Evolutionary conservation across 2,113 vertebrate genomes (phyloP), one percentile per base, ranked within the genome.

Genomic region (Phalacrocorax aristotelis): DNA sequence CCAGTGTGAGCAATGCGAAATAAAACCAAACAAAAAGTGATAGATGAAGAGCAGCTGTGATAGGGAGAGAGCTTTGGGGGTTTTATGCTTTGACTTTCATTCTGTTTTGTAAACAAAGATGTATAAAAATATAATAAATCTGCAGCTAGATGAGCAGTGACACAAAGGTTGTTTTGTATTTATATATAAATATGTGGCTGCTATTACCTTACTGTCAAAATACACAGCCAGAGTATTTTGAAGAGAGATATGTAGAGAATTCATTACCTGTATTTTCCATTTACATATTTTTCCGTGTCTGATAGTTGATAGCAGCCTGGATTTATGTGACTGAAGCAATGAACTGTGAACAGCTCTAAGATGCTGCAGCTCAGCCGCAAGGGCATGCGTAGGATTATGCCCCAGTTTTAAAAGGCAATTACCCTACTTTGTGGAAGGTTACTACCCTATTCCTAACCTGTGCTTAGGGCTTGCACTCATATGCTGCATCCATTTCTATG

Each of bases 361-460:
- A 34, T 16, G 21, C 66, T 79, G 52, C 34, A 13, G 32, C 55
- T 79, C 77, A 57, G 32, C 44, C 29, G 5, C 30, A 54, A 18
- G 10, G 64, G 22, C 34, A 9, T 0, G 4, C 0, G 5, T 26
- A 57, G 44, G 48, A 46, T 84, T 75, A 11, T 34, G 12, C 3
- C 26, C 79, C 15, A 38, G n/a, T 14, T 84, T 71, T 70, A n/a
- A 62, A 71, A 87, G 42, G 55, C 38, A 49, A 38, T 91, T 55
- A 22, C 30, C 3, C 32, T 62, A 51, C 21, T 49, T 18, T 16
- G 54, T 32, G 62, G 29, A 20, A 44, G 13, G 52, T 84, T 58
- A 13, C 64, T 54, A 5, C 48, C 57, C 42, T 32, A 2, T 34
- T 77, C 49, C 64, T 29, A 57, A 30, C 30, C 54, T 20, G 7